phyloP scores from a whole-genome alignment of 2,797 vertebrate species.

The Argya squamiceps region DNA sequence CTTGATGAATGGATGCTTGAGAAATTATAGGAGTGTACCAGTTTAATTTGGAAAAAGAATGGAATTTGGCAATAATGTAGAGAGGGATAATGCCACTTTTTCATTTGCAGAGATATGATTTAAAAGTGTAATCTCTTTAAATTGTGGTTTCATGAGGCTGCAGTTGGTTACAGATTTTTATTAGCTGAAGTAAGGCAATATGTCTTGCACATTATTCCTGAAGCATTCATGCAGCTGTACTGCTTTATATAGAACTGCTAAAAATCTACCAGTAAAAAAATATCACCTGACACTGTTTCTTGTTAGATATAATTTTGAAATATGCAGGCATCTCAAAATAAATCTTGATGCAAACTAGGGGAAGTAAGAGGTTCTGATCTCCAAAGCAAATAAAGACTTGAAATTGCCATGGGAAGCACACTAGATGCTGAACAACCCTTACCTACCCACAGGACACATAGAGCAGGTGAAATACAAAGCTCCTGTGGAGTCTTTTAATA shows the following conservation, averaged over 20 bases:
- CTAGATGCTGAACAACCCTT: neutral
- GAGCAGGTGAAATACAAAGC: neutral
- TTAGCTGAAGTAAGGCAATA: neutral
- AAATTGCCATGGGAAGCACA: neutral
- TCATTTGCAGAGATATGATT: neutral
- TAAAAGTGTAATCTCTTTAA: neutral
- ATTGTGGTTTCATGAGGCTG: neutral
- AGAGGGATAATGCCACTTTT: neutral
- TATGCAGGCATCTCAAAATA: neutral
- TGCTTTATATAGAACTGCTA: neutral
- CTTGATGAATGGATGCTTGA: neutral
- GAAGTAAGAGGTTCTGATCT: neutral
- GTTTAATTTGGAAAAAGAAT: neutral
- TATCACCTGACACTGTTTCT: neutral
- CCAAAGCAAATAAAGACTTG: neutral
- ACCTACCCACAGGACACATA: neutral
- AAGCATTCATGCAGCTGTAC: neutral
- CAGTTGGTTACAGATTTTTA: neutral
- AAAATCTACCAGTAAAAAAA: neutral
- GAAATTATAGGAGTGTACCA: neutral
- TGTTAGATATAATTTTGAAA: neutral
- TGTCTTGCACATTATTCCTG: neutral
- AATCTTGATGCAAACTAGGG: neutral
- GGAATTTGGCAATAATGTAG: neutral
- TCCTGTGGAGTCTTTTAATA: neutral